phyloP scores from a whole-genome alignment of 1,140 invertebrate genomes.

The Octopus bimaculoides region DNA sequence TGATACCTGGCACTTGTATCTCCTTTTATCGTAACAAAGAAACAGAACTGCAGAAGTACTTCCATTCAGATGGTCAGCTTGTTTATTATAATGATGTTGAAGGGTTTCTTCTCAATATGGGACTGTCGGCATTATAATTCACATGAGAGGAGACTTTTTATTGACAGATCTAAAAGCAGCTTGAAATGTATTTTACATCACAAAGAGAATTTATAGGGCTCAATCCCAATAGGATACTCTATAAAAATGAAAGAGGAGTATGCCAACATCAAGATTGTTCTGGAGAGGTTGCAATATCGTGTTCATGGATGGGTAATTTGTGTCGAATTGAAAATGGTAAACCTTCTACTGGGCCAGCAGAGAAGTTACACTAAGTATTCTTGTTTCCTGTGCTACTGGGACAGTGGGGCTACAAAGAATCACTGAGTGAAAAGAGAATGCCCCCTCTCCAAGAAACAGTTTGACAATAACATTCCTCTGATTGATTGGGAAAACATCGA shows the following conservation, averaged over 20 bases:
- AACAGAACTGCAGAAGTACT: not conserved
- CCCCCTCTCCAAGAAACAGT: not conserved
- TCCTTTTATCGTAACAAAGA: slow-evolving; percentile 1
- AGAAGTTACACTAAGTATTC: not conserved
- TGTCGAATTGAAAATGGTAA: not conserved
- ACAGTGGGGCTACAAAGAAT: not conserved
- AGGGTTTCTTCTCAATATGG: not conserved
- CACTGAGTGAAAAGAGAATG: not conserved
- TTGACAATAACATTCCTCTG: not conserved
- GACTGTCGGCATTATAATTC: not conserved
- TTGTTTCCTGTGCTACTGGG: not conserved
- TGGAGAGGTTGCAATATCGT: not conserved
- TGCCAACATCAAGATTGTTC: not conserved
- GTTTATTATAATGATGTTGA: not conserved
- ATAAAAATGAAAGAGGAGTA: not conserved
- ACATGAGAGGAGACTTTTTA: not conserved
- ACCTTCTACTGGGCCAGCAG: not conserved
- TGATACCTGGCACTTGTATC: not conserved
- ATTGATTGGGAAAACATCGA: not conserved
- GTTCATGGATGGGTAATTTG: not conserved
- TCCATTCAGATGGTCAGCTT: not conserved
- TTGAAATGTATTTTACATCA: not conserved
- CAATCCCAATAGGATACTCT: not conserved
- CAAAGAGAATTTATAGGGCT: not conserved
- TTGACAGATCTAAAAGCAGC: not conserved